phyloP scores from a whole-genome alignment of 2,888 invertebrate genomes.

The Nephrotoma guestfalica region DNA sequence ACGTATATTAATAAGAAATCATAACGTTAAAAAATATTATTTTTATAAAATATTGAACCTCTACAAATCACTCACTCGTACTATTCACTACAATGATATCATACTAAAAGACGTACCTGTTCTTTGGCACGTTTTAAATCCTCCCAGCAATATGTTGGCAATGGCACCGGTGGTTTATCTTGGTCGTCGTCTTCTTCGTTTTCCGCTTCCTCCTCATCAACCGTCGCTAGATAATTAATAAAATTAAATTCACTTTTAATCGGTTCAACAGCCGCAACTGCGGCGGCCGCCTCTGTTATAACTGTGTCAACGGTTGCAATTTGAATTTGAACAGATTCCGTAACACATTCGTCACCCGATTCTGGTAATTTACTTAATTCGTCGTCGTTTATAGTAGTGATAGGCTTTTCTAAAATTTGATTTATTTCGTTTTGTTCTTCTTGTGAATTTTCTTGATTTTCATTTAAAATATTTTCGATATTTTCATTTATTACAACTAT shows the following conservation, averaged over 20 bases:
- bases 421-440: not conserved
- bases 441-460: not conserved
- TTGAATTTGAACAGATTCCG: not conserved
- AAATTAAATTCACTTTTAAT: slow-evolving; percentile 16
- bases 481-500: slow-evolving; percentile 4
- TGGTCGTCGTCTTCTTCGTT: slow-evolving; percentile 24
- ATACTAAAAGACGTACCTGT: slow-evolving; percentile 20
- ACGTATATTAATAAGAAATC: not conserved
- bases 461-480: slow-evolving; percentile 4
- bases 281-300: not conserved
- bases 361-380: no score
- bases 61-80: not conserved
- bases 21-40: not conserved
- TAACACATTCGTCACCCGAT: not conserved
- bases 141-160: slow-evolving; percentile 71
- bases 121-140: slow-evolving; percentile 54
- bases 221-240: slow-evolving; percentile 22
- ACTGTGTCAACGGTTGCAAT: not conserved
- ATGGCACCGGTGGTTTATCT: slow-evolving; percentile 47
- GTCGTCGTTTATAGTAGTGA: no score
- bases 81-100: not conserved
- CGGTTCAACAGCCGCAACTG: not conserved
- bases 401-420: not conserved
- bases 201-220: slow-evolving; percentile 27
- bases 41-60: not conserved